These are phyloP conservation scores for Lerema accius DNA, from an alignment of 1,140 invertebrate species.

Conservation along the genomic window DNA sequence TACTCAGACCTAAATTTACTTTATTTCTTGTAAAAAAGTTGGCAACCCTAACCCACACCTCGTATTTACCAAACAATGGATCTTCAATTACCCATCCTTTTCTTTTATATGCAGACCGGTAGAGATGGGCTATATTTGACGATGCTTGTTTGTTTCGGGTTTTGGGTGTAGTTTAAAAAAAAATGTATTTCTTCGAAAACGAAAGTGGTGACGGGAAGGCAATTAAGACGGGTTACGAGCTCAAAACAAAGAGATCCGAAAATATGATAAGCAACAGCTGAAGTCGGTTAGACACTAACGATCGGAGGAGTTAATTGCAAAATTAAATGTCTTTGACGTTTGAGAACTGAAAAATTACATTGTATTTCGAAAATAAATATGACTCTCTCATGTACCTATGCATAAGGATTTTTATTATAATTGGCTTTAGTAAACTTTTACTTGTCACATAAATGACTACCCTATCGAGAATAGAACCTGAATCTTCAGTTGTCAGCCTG, in stretches of 20 bases:
- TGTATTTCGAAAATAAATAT: no score
- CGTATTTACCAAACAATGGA: constrained; percentile 25
- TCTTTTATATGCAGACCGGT: neutral
- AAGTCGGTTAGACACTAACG: constrained; percentile 1
- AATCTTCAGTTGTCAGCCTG: no score
- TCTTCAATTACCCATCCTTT: neutral
- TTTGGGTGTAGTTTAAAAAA: constrained; percentile 28
- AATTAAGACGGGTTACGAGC: constrained; percentile 14
- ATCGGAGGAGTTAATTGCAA: neutral
- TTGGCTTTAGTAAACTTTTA: no score
- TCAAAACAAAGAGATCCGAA: constrained; percentile 18
- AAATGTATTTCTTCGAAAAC: constrained; percentile 37
- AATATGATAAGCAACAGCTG: constrained; percentile 13
- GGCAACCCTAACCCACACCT: neutral
- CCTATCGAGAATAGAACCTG: no score
- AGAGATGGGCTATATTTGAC: constrained; percentile 10
- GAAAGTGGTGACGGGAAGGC: constrained; percentile 35
- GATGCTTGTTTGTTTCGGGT: neutral
- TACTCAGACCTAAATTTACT: no score
- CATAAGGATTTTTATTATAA: no score
- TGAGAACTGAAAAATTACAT: no score
- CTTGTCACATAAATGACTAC: no score
- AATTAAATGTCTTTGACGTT: neutral
- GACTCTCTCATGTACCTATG: no score
- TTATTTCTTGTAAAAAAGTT: no score